Base-by-base conservation (phyloP, 2,797 vertebrate genomes). In the Sandelia bainsii region DNA sequence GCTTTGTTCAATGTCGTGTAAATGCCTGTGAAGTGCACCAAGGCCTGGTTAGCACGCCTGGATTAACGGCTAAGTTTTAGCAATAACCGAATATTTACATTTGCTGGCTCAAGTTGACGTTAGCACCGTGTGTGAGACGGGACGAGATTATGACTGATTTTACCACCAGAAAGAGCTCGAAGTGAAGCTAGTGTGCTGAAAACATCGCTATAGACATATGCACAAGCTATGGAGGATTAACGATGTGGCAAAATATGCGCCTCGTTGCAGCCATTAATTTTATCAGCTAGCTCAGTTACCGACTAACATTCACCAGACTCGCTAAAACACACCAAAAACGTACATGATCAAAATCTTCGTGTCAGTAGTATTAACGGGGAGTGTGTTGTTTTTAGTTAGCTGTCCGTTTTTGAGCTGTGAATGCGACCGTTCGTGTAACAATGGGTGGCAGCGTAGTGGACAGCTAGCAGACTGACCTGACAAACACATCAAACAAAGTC, bases 401-500 rank as follows among this genome's bases (percentile, higher is more conserved):
- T 44, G 34, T 25, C 37, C 44, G 5, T 59, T 76, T 32, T 23
- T 52, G 23, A 40, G 8, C 9, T 11, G 29, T 37, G 62, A 40
- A 17, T 25, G 67, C 22, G 76, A 14, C 54, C 56, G 6, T 45
- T 53, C 27, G 37, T 45, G 61, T 74, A 78, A 90, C 87, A 90
- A 91, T 77, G 66, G 89, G 60, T 57, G 66, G 78, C 63, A 73
- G 86, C 73, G 72, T 57, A 85, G 83, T 71, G 85, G 88, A 81
- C 84, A 83, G 87, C 73, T 67, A 86, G 81, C 88, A 61, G 76
- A 63, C 74, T 77, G 88, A 91, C 84, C 91, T 91, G 92, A 91
- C 91, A 90, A 91, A 93, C 89, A 90, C 89, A 83, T 90, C 91
- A 90, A 91, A 93, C 91, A 91, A 91, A 90, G 89, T 91, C 85